Evolutionary conservation across 2,113 vertebrate genomes (phyloP), one percentile per base, ranked within the genome.

Genomic region (Nibea coibor): DNA sequence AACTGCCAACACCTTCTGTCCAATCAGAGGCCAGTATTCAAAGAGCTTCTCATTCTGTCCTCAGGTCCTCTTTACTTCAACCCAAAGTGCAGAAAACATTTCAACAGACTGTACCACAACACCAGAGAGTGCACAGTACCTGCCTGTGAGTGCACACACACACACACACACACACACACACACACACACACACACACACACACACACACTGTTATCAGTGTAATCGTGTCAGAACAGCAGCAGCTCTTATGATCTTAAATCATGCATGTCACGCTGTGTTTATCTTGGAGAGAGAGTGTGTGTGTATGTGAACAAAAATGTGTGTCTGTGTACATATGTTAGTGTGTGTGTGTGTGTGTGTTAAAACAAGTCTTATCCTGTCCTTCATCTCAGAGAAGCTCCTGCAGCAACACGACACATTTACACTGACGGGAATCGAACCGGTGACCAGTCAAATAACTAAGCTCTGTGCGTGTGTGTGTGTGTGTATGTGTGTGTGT

Each of bases 51-150:
- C 2, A 0, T 7, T 58, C 24, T 31, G 24, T 75, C 54, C n/a
- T 39, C 82, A 99, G 98, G 98, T 89, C 97, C 97, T 75, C 96
- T 99, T 1, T 97, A 96, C 90, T 96, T 99, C 78, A 96, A 95
- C 69, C 96, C 97, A 9, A 98, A 96, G 94, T 99, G 98, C 87
- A 97, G 94, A 88, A 98, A 96, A 93, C 96, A 96, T 81, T 98
- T 99, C 82, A 93, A 97, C 86, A 95, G 97, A 68, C 94, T 99
- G 50, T 99, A 98, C 89, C 94, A 99, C 93, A 97, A 96, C 89
- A 97, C 96, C 79, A 95, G 97, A 78, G 98, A 99, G 88, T 99
- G 98, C 91, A 98, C 96, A 50, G 92, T 95, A 63, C 96, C 97
- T 35, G 94, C 96, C 86, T 97, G 98, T 99, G 95, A 97, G 97